Base-by-base conservation (phyloP, 1,140 invertebrate species). In the Gryon sp. region DNA sequence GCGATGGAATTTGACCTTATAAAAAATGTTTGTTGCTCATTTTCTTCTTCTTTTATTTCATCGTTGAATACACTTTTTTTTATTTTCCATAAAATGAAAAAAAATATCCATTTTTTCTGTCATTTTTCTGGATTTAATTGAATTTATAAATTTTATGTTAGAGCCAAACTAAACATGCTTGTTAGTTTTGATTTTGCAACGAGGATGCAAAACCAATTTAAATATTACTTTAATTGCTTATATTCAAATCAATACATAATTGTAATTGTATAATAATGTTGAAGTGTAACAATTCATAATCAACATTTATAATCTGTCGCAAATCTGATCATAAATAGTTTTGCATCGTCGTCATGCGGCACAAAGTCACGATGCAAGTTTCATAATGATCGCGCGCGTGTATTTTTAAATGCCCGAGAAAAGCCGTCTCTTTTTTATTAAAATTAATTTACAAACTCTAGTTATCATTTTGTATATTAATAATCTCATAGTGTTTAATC, bases 241-340 rank as follows among this genome's bases (percentile, higher is more conserved):
- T 11, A 36, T 9, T 15, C 6, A 4, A 41, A 15, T 1, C 38
- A 18, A 16, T n/a, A 16, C 6, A 41, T 18, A 9, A 8, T 19
- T 11, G 9, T 2, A 57, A 57, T 55, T 55, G 30, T 53, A 66
- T 38, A 65, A 41, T 57, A 41, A 60, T 26, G 15, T 24, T 59
- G 7, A 6, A 36, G 15, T 16, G 32, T 0, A 19, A 20, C 26
- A 19, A 60, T 69, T 22, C 22, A 57, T 45, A 50, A 30, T 55
- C 24, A 28, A 19, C 60, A 30, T 52, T 68, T 68, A 63, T 50
- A 34, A 14, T 14, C 63, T 62, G 76, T 66, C 5, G 70, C 59
- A 78, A 79, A 75, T 66, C 43, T 18, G 48, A 63, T 75, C 76
- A 75, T 79, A 79, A 79, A 79, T 79, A 75, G 66, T 75, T n/a